Percentiles rank a stretch among this genome's conserved stretches.
Conservation (phyloP, 2,797 vertebrate species). For the Sebastolobus altivelis region DNA sequence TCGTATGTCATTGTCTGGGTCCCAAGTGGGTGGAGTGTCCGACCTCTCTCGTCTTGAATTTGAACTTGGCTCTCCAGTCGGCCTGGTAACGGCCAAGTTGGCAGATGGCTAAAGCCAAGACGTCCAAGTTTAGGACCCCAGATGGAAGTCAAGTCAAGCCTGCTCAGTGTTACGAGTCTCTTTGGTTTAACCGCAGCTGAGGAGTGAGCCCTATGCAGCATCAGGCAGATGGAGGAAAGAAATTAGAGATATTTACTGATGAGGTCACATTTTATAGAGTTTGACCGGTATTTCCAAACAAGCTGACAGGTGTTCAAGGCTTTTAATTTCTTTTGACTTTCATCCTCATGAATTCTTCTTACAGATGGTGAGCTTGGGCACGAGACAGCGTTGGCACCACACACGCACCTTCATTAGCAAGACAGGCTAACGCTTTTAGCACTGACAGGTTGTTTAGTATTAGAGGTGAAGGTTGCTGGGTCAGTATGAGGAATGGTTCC, state of each 20-base stretch:
- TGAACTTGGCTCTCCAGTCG: constrained; percentile 56
- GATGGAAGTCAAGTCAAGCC: constrained; percentile 28
- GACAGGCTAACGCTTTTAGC: constrained; percentile 55
- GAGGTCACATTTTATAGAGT: constrained; percentile 25
- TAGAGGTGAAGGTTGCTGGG: constrained; percentile 37
- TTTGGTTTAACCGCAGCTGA: constrained; percentile 25
- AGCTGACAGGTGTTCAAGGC: constrained; percentile 16
- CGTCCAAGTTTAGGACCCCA: constrained; percentile 42
- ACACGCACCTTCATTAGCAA: constrained; percentile 56
- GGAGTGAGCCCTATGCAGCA: background rate
- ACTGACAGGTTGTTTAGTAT: constrained; percentile 66
- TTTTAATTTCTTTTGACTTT: constrained; percentile 43
- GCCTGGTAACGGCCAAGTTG: constrained; percentile 36
- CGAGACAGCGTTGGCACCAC: constrained; percentile 43
- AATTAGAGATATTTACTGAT: constrained; percentile 8
- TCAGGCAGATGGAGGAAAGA: constrained; percentile 5
- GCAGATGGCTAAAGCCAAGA: constrained; percentile 39
- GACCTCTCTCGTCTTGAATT: constrained; percentile 60
- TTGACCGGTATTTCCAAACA: constrained; percentile 17
- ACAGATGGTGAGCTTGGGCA: constrained; percentile 48
- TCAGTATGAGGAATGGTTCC: constrained; percentile 53
- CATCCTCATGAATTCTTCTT: constrained; percentile 44
- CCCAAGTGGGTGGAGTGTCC: constrained; percentile 62
- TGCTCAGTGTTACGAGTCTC: constrained; percentile 11
- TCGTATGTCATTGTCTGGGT: constrained; percentile 61